Percentiles rank a stretch among this genome's conserved stretches.
Conservation (phyloP, 2,888 invertebrate genomes). For the Drosophila anomalata region DNA sequence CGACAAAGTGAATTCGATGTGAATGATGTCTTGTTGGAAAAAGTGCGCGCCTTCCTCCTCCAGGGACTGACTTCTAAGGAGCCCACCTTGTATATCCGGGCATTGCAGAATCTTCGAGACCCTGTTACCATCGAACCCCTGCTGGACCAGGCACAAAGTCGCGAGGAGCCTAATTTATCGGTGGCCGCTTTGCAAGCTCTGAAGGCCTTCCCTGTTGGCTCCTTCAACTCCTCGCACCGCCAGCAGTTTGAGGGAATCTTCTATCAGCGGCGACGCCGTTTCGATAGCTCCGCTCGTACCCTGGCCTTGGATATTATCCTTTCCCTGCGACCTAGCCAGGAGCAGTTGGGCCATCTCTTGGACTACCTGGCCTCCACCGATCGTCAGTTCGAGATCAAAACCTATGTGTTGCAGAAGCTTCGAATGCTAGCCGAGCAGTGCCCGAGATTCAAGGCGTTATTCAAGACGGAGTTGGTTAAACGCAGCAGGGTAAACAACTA, state of each 20-base stretch:
- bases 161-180: slow-evolving; percentile 85
- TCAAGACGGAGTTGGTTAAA: slow-evolving; percentile 83
- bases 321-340: slow-evolving; percentile 85
- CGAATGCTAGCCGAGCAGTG: slow-evolving; percentile 86
- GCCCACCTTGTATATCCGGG: slow-evolving; percentile 86
- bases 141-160: slow-evolving; percentile 84
- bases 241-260: slow-evolving; percentile 85
- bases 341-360: slow-evolving; percentile 85
- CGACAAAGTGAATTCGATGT: slow-evolving; percentile 83
- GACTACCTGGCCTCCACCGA: slow-evolving; percentile 85
- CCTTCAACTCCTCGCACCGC: slow-evolving; percentile 83
- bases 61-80: slow-evolving; percentile 79
- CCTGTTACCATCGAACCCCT: slow-evolving; percentile 86
- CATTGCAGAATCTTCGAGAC: slow-evolving; percentile 89
- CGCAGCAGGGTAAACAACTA: slow-evolving; percentile 87
- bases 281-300: slow-evolving; percentile 89
- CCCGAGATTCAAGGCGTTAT: slow-evolving; percentile 83
- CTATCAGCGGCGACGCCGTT: slow-evolving; percentile 86
- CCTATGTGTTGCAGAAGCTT: slow-evolving; percentile 87
- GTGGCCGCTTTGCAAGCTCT: slow-evolving; percentile 89
- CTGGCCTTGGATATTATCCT: slow-evolving; percentile 89
- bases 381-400: slow-evolving; percentile 87
- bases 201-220: slow-evolving; percentile 84
- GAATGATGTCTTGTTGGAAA: slow-evolving; percentile 60
- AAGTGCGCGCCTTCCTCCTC: slow-evolving; percentile 80